These are phyloP conservation scores for Ariolimax columbianus DNA, from an alignment of 2,888 invertebrate species.

Conservation along the genomic window DNA sequence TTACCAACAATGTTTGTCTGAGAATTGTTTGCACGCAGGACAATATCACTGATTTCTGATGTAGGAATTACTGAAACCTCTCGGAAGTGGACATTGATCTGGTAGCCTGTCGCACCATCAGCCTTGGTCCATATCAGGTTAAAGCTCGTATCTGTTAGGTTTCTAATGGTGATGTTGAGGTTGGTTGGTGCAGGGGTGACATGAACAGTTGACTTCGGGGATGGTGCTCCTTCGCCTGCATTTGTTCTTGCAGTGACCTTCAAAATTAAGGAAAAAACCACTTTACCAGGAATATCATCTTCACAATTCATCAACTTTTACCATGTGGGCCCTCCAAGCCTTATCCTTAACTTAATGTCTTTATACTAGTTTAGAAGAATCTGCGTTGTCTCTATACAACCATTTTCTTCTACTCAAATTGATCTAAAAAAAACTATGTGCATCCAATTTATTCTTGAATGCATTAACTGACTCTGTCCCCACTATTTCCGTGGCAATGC, in stretches of 20 bases:
- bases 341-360: too few species aligned
- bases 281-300: too few species aligned
- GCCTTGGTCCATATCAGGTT: conserved; percentile 16
- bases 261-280: not conserved
- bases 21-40: conserved; percentile 2
- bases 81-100: conserved; percentile 6
- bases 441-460: too few species aligned
- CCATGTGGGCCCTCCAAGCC: too few species aligned
- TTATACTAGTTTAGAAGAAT: too few species aligned
- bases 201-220: not conserved
- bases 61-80: not conserved
- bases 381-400: too few species aligned
- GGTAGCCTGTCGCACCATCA: not conserved
- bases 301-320: too few species aligned
- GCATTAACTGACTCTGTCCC: too few species aligned
- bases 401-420: too few species aligned
- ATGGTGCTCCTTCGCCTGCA: conserved; percentile 22
- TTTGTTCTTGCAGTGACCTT: conserved; percentile 27
- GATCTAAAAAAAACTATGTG: too few species aligned
- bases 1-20: conserved; percentile 13
- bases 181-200: not conserved
- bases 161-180: not conserved
- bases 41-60: not conserved
- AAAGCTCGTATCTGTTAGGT: not conserved
- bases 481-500: too few species aligned